phyloP scores from a whole-genome alignment of 2,113 vertebrate genomes.

The Serilophus lunatus region DNA sequence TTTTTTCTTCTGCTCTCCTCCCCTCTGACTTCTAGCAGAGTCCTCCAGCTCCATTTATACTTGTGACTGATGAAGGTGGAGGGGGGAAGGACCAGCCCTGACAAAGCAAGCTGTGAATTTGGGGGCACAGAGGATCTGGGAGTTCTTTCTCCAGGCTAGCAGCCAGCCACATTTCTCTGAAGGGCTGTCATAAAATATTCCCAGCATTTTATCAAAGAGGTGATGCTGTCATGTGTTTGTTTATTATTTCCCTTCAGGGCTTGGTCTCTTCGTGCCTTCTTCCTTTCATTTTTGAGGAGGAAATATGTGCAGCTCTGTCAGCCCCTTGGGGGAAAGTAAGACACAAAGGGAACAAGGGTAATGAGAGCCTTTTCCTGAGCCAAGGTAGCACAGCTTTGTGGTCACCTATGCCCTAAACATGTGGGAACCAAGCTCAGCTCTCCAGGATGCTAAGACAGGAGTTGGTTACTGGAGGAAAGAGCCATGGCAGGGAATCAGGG shows the following conservation, averaged over 20 bases:
- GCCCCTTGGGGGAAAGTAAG: not conserved
- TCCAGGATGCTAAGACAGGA: not conserved
- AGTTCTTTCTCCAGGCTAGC: not conserved
- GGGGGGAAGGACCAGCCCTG: not conserved
- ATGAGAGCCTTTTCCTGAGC: not conserved
- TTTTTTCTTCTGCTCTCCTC: not conserved
- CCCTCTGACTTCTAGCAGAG: rapidly evolving
- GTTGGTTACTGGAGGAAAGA: not conserved
- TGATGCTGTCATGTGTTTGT: slow-evolving; percentile 13
- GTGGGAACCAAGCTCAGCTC: not conserved
- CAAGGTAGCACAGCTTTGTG: not conserved
- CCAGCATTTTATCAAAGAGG: slow-evolving; percentile 9
- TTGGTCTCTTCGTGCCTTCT: not conserved
- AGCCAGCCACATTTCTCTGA: not conserved
- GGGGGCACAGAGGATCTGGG: not conserved
- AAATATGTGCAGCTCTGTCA: slow-evolving; percentile 18
- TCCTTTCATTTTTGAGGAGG: slow-evolving; percentile 44
- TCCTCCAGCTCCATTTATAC: not conserved
- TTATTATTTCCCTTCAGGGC: slow-evolving; percentile 21
- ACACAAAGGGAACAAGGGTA: not conserved
- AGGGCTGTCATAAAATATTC: not conserved
- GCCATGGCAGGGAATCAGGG: not conserved
- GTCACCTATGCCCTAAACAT: slow-evolving; percentile 27
- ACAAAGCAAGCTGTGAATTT: not conserved
- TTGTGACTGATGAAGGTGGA: not conserved